Percentiles rank a stretch among this genome's conserved stretches.
Evolutionary conservation across 2,797 vertebrate species (phyloP).

Genomic region (Gymnoscopelus microlampas): DNA sequence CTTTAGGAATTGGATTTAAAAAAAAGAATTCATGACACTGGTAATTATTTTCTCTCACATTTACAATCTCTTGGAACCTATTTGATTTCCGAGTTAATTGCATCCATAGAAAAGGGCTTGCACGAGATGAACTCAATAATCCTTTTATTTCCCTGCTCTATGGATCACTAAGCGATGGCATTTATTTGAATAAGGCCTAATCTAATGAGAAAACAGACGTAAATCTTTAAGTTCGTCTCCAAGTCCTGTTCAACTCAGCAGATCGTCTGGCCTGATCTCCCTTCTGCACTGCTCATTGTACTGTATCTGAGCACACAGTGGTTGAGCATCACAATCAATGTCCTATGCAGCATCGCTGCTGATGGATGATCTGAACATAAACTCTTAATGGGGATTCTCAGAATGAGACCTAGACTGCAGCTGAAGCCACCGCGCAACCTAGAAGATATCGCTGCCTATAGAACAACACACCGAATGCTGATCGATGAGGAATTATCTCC

Average conservation of each 20-base stretch:
- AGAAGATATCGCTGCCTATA: conserved; percentile 18
- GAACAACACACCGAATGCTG: conserved; percentile 25
- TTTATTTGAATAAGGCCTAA: conserved; percentile 33
- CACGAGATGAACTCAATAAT: conserved; percentile 10
- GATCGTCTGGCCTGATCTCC: conserved; percentile 17
- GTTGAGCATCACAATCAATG: conserved; percentile 66
- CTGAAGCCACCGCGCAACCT: conserved; percentile 23
- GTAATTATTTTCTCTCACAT: background rate
- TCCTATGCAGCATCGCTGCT: conserved; percentile 50
- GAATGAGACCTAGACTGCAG: conserved; percentile 34
- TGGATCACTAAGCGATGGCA: conserved; percentile 8
- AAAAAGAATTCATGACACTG: background rate
- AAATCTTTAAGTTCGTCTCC: conserved; percentile 41
- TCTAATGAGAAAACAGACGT: conserved; percentile 36
- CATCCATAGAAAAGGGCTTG: conserved; percentile 9
- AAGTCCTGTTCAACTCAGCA: conserved; percentile 27
- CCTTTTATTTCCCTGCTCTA: conserved; percentile 15
- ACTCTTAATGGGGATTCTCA: conserved; percentile 71
- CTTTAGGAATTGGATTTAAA: background rate
- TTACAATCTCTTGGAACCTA: background rate
- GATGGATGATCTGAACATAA: conserved; percentile 67
- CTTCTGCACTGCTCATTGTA: conserved; percentile 36
- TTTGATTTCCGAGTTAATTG: background rate
- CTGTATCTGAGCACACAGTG: conserved; percentile 41
- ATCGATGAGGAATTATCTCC: conserved; percentile 18